Evolutionary conservation across 2,888 invertebrate species (phyloP).

Genomic region (Mythimna albipuncta): DNA sequence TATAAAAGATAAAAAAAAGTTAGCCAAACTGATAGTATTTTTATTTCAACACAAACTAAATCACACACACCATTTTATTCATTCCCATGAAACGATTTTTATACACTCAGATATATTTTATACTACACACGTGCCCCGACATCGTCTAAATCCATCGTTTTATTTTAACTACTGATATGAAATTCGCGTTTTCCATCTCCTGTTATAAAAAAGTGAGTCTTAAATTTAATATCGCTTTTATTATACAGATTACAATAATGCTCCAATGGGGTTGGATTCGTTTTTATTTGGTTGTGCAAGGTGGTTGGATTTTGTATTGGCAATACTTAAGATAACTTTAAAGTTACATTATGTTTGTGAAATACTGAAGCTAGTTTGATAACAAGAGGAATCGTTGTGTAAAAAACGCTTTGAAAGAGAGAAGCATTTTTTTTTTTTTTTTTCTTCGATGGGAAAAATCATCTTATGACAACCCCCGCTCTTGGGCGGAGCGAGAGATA

Average conservation of each 20-base stretch:
- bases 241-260: slow-evolving; percentile 88
- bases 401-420: too few species aligned
- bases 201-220: slow-evolving; percentile 86
- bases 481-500: too few species aligned
- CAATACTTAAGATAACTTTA: neutral
- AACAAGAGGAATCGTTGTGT: too few species aligned
- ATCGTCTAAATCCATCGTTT: slow-evolving; percentile 83
- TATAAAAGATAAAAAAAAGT: too few species aligned
- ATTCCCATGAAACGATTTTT: slow-evolving; percentile 50
- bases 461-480: too few species aligned
- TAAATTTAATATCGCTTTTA: slow-evolving; percentile 89
- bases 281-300: slow-evolving; percentile 55
- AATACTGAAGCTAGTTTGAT: too few species aligned
- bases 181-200: slow-evolving; percentile 85
- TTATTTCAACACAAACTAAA: slow-evolving; percentile 5
- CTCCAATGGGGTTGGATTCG: slow-evolving; percentile 71
- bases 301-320: slow-evolving; percentile 32
- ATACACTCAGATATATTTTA: slow-evolving; percentile 67
- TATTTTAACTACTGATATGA: slow-evolving; percentile 88
- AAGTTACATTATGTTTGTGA: neutral
- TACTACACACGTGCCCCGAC: slow-evolving; percentile 75
- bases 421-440: too few species aligned
- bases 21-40: neutral
- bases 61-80: slow-evolving; percentile 16
- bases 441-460: too few species aligned